Evolutionary conservation across 2,888 invertebrate genomes (phyloP).

Genomic region (Cenopis cana): DNA sequence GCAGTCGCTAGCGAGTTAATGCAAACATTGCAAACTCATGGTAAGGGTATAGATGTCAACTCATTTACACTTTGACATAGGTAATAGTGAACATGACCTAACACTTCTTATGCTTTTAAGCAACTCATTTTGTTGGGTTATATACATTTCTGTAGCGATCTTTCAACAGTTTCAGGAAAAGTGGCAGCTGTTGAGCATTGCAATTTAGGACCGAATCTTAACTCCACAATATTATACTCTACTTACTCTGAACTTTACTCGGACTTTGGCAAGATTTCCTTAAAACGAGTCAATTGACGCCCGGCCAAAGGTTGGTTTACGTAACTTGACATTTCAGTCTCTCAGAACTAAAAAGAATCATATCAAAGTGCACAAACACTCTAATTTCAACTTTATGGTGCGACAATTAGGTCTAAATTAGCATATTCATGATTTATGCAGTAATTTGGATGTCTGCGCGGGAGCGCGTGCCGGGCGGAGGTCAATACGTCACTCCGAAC

Average conservation of each 20-base stretch:
- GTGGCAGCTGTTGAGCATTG: neutral
- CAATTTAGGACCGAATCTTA: constrained; percentile 22
- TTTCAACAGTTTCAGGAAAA: constrained; percentile 5
- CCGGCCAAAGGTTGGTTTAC: constrained; percentile 73
- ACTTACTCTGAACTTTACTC: constrained; percentile 43
- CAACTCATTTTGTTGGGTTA: too few relatives aligned
- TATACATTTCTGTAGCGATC: neutral
- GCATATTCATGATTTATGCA: neutral
- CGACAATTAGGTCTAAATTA: neutral
- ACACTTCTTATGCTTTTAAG: too few relatives aligned
- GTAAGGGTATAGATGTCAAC: too few relatives aligned
- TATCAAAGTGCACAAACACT: neutral
- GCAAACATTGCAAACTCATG: too few relatives aligned
- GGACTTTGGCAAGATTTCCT: constrained; percentile 65
- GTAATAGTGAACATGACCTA: too few relatives aligned
- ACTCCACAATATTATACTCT: constrained; percentile 22
- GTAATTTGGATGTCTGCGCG: constrained; percentile 63
- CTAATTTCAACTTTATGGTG: neutral
- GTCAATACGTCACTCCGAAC: constrained; percentile 31
- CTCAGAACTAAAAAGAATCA: neutral
- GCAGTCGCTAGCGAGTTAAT: too few relatives aligned
- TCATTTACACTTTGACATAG: too few relatives aligned
- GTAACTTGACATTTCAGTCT: constrained; percentile 56
- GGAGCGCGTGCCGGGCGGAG: constrained; percentile 50
- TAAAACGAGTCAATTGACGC: constrained; percentile 71